Percentiles rank a stretch among this genome's conserved stretches.
phyloP scores from a whole-genome alignment of 1,140 invertebrate species.

The Uloborus diversus region DNA sequence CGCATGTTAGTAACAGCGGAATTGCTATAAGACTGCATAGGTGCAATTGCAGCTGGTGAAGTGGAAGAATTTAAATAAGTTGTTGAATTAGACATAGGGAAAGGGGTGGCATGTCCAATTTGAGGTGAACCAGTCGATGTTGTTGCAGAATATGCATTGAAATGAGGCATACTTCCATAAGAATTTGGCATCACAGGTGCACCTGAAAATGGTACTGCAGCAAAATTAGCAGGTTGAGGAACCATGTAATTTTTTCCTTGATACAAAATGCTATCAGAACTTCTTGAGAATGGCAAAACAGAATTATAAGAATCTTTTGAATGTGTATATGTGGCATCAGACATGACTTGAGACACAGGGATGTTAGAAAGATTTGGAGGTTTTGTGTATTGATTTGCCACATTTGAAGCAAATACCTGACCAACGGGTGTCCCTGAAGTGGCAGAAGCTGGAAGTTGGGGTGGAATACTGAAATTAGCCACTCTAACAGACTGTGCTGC shows the following conservation, averaged over 20 bases:
- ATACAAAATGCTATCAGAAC: neutral
- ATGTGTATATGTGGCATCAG: neutral
- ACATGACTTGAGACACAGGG: neutral
- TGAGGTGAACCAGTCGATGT: neutral
- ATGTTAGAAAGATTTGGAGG: too few species aligned
- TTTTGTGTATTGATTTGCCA: neutral
- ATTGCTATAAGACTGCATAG: too few species aligned
- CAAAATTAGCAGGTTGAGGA: neutral
- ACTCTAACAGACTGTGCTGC: constrained; percentile 4
- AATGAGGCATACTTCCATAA: neutral
- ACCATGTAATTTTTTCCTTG: too few species aligned
- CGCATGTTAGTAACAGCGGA: too few species aligned
- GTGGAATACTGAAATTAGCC: neutral
- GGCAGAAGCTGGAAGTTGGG: neutral
- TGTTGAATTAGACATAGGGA: neutral
- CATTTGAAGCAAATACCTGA: neutral
- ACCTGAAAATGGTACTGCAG: neutral
- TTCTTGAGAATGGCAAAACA: neutral
- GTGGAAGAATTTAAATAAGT: neutral
- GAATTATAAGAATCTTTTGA: neutral
- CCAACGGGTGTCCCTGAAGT: neutral
- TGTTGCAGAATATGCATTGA: neutral
- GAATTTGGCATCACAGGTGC: too few species aligned
- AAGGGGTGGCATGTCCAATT: neutral
- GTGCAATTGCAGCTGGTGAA: neutral